Evolutionary conservation across 2,113 vertebrate genomes (phyloP), one percentile per base, ranked within the genome.

Genomic region (Calonectris borealis): DNA sequence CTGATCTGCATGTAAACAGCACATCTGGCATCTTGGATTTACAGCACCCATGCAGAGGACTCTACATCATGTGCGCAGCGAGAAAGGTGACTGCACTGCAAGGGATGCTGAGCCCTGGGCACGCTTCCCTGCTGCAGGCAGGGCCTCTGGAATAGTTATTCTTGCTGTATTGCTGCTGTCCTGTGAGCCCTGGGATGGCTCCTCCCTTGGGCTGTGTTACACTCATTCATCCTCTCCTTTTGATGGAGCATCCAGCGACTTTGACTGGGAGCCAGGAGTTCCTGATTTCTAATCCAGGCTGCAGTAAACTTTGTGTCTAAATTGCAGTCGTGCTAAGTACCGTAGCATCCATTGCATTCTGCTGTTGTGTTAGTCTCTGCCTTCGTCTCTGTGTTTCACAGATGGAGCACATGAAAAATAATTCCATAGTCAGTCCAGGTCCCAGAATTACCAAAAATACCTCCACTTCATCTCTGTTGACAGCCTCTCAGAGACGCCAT

Each of bases 11-110:
- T 15, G 10, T 40, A 27, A 84, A 22, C 10, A 49, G 46, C 46
- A 21, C 1, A 0, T 22, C 60, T 61, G 83, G 16, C 46, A 73
- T 51, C 60, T 52, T 78, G 69, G n/a, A 51, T 81, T 82, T 77
- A 44, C 31, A 54, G 55, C 18, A 64, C 6, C 55, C 16, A 7
- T 34, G 42, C 83, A 91, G 72, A 65, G 64, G 24, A 54, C 32
- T 93, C 34, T n/a, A 49, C 49, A 27, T 61, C 49, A 80, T 1
- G 0, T 0, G 1, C 34, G 27, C 34, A n/a, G 42, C 1, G 6
- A 78, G 68, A 82, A 70, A 61, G 26, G 46, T 8, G 10, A 68
- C 57, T 72, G 57, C 9, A 3, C 64, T 84, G 64, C 44, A 52
- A 52, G 49, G 36, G 54, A 3, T 48, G 48, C 44, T 2, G 10